Conservation (phyloP, 2,113 vertebrate species). For the Prunella fulvescens region DNA sequence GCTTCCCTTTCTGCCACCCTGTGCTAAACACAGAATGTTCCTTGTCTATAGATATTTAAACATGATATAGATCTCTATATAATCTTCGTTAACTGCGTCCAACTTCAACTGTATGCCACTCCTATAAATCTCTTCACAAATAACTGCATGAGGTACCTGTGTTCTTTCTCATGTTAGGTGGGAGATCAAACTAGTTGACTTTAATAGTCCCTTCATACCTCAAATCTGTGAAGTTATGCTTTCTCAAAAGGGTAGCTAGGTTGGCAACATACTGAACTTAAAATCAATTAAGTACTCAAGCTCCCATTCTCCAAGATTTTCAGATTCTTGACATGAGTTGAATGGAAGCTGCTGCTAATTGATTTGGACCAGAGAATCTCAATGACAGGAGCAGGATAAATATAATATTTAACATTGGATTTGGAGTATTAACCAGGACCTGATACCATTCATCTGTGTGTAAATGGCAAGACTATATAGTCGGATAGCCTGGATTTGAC, state of each 20-base stretch:
- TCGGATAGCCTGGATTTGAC: neutral
- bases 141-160: accelerated
- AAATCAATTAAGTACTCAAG: neutral
- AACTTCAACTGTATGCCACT: neutral
- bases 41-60: neutral
- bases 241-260: neutral
- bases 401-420: neutral
- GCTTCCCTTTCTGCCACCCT: neutral
- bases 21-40: neutral
- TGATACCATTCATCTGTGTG: neutral
- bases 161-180: neutral
- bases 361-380: neutral
- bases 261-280: neutral
- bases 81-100: neutral
- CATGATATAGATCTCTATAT: neutral
- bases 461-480: neutral
- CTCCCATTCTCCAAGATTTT: neutral
- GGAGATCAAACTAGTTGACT: neutral
- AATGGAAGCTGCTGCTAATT: neutral
- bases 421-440: neutral
- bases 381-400: neutral
- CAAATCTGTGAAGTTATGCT: neutral
- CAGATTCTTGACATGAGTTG: neutral
- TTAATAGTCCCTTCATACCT: neutral
- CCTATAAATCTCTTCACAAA: neutral